phyloP scores from a whole-genome alignment of 2,113 vertebrate species.

The zebrafish (Danio rerio) region DNA sequence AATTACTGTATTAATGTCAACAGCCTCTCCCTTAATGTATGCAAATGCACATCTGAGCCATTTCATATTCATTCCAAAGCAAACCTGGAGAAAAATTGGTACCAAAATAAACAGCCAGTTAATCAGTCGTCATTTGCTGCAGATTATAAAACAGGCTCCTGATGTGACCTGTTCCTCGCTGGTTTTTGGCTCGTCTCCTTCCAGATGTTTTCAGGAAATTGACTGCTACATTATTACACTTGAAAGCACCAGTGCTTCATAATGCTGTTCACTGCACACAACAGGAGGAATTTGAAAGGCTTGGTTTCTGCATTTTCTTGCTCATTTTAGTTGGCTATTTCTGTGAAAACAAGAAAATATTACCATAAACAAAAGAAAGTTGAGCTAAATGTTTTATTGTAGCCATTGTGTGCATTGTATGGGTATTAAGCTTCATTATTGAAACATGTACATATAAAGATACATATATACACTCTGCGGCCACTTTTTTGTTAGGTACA shows the following conservation, averaged over 20 bases:
- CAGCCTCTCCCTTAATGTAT: constrained; percentile 50
- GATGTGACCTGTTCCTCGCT: neutral
- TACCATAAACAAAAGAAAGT: neutral
- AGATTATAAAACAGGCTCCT: constrained; percentile 37
- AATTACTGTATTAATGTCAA: constrained; percentile 57
- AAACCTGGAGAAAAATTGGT: constrained; percentile 18
- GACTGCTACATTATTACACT: neutral
- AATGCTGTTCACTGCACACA: neutral
- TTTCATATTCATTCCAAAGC: constrained; percentile 41
- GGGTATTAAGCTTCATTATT: too few species aligned
- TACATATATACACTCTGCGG: too few species aligned
- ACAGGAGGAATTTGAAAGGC: neutral
- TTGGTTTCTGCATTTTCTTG: neutral
- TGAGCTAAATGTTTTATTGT: neutral
- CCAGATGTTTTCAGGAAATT: constrained; percentile 22
- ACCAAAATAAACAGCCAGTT: constrained; percentile 15
- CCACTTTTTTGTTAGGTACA: too few species aligned
- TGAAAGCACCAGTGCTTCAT: neutral
- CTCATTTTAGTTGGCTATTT: neutral
- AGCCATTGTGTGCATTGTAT: too few species aligned
- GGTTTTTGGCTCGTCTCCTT: neutral
- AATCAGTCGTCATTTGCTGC: constrained; percentile 29
- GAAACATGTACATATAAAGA: too few species aligned
- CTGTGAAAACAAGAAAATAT: neutral
- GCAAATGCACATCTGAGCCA: constrained; percentile 52